Evolutionary conservation across 2,888 invertebrate species (phyloP), one percentile per base, ranked within the genome.

Genomic region (Bhutanitis thaidina): DNA sequence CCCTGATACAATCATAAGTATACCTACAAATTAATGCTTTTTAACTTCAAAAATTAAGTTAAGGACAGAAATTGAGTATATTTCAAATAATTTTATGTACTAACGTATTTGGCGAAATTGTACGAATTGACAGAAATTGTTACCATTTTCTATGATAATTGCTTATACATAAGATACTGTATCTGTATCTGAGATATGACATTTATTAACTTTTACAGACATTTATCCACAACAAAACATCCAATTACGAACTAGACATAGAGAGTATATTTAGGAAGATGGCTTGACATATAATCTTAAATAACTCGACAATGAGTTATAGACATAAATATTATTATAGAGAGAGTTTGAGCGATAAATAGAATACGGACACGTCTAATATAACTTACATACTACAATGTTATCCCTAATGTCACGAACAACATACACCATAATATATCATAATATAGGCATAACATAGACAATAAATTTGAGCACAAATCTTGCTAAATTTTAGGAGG

Each of bases 381-480:
- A 46, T 14, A 36, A 57, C 66, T 70, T 69, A 70, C 45, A 43
- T 32, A 50, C 66, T 70, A 54, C 29, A 4, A 12, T 29, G 49
- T 57, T 61, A 58, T 50, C 40, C 49, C 56, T 61, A 53, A 60
- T 67, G 71, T 70, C 67, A 69, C 66, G 69, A 64, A 63, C 62
- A 64, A 63, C 61, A 60, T 59, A 63, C 56, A 65, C 20, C 20
- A 20, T 20, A 20, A 20, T 61, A 55, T 55, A 61, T 61, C 43
- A 51, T 62, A 55, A 59, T 34, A 34, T 34, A 34, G 34, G 7
- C 34, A 27, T 27, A 27, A 27, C 58, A 66, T 57, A 58, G 53
- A 44, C 36, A 53, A 64, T 60, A 34, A 12, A 67, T 71, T 73
- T 73, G 72, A 73, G 72, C 72, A 69, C 62, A 60, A 53, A 20